Base-by-base conservation (phyloP, 2,113 vertebrate species). In the Phyllostomus hastatus region DNA sequence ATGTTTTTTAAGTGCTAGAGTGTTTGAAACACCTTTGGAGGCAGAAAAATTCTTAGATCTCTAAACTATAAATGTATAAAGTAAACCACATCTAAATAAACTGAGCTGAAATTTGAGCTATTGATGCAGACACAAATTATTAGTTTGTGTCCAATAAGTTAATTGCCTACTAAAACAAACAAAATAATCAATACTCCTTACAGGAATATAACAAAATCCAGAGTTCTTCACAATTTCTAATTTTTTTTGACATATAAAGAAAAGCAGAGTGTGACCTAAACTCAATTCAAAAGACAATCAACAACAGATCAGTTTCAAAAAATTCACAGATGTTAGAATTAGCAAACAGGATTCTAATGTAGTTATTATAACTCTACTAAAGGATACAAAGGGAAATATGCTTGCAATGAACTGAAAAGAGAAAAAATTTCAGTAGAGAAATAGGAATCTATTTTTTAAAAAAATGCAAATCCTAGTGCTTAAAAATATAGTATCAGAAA, bases 81-180 rank as follows among this genome's bases (percentile, higher is more conserved):
- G 28, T n/a, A 70, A 86, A 80, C 33, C 90, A 79, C 15, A 66
- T 31, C 22, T 78, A 61, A 76, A 70, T 70, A 95, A 88, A 80
- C 35, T 70, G 35, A 95, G 33, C 69, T 88, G 43, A 91, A 8
- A 84, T 67, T 52, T 75, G 80, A 88, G 7, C 5, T 78, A 33
- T 3, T 82, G 6, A 41, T 35, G 41, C 82, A 87, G 33, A 79
- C 28, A 90, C 19, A 83, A 59, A 82, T 48, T 75, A 66, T 20
- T 19, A 87, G 20, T 76, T 35, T 94, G 43, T 89, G 12, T 33
- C 16, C 35, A 61, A 22, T 61, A 89, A 90, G 41, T 54, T 72
- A 88, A 82, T 1, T 96, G 48, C 20, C 10, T 61, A 15, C 41
- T 78, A 85, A 90, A 95, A 93, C 75, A 90, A 57, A 96, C 57